Evolutionary conservation across 2,113 vertebrate species (phyloP), one percentile per base, ranked within the genome.

Genomic region (Neopipo cinnamomea): DNA sequence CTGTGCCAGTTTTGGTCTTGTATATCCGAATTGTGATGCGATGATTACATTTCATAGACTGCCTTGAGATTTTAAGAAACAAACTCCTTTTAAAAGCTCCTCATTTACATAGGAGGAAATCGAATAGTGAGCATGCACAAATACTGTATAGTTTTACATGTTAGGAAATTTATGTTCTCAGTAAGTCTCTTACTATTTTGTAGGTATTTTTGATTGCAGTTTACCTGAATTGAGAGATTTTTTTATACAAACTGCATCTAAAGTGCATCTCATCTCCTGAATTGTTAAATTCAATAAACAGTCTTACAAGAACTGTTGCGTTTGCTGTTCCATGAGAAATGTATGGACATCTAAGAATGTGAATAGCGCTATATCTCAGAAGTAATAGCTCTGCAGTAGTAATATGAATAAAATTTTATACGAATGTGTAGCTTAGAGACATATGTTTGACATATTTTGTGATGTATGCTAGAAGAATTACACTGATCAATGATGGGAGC

Each of bases 241-340:
- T 94, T 96, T 94, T 97, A 56, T 92, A 97, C 95, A 95, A 98
- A 97, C 97, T 98, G 95, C 97, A 93, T 86, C 76, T 72, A 91
- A 93, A 96, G 85, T 95, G 95, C 97, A 95, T 90, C 75, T 75
- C 88, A 93, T 96, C 85, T 95, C 91, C 94, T 95, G 91, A 96
- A 96, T 96, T 98, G 89, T 97, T 97, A 31, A 78, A 89, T 89
- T 96, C 87, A 98, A 98, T 98, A 98, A 98, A 98, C 95, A 96
- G 94, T 97, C 97, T 97, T 96, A 89, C 92, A 96, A 95, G 97
- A 98, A 94, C 77, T 96, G 79, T 77, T 68, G 94, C 95, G 91
- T 97, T 97, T 98, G 93, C 95, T 98, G 67, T 94, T 97, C 65
- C 31, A 67, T 91, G 89, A 89, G 63, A 72, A 71, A 75, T 41